Evolutionary conservation across 2,888 invertebrate genomes (phyloP).

Genomic region (Polyommatus iphigenia): DNA sequence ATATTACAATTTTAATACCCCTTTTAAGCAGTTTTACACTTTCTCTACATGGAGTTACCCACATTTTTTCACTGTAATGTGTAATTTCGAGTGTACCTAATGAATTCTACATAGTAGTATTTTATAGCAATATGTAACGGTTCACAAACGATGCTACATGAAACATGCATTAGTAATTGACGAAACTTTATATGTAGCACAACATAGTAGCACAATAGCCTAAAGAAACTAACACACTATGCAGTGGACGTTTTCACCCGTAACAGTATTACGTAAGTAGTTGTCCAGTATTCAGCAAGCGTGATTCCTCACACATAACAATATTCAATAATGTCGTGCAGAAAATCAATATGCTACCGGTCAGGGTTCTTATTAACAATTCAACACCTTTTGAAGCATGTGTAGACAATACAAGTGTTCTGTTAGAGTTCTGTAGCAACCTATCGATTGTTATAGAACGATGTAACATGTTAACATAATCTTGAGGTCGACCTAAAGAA

Average conservation of each 20-base stretch:
- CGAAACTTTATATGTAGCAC: constrained; percentile 14
- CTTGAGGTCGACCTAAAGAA: not conserved
- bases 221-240: constrained; percentile 2
- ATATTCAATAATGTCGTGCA: constrained; percentile 2
- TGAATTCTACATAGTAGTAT: not conserved
- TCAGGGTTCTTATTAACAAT: constrained; percentile 9
- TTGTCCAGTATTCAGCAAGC: constrained; percentile 25
- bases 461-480: not conserved
- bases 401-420: not conserved
- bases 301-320: constrained; percentile 23
- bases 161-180: not conserved
- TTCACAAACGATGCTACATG: not conserved
- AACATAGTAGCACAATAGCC: not conserved
- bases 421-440: not conserved
- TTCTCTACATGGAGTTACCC: not conserved
- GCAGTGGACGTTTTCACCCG: constrained; percentile 25
- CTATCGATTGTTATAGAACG: not conserved
- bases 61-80: not conserved
- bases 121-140: not conserved
- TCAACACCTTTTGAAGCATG: constrained; percentile 2
- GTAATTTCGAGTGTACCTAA: not conserved
- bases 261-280: constrained; percentile 25
- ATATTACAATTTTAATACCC: not conserved
- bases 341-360: constrained; percentile 5
- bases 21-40: not conserved